Evolutionary conservation across 1,140 invertebrate genomes (phyloP), one percentile per base, ranked within the genome.

Genomic region (Samia ricini): DNA sequence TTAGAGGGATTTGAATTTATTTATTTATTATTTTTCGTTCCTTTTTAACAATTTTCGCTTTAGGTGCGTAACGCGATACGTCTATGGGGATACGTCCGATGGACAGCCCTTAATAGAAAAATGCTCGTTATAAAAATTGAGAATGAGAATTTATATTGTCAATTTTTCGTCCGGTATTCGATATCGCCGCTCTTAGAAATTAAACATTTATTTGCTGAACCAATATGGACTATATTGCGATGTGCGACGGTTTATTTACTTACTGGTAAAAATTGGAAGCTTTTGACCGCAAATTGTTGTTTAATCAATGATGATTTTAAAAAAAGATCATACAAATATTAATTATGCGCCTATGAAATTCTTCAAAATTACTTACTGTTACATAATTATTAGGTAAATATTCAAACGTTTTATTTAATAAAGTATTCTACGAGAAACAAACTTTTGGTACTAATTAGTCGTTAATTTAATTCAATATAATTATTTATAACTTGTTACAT

Each of bases 41-140:
- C 67, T 76, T 66, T 58, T 66, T 72, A 68, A 50, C 61, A 64
- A 70, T 85, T 80, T 81, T 79, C 69, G 77, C 81, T 79, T 71
- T 83, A 85, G 80, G 76, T 81, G 77, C 68, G 87, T 81, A 82
- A 88, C 72, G 19, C 56, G 81, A 89, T 79, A 71, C 70, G 70
- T 72, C 75, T 73, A n/a, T n/a, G 68, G 84, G 83, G 85, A 81
- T 42, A n/a, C n/a, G n/a, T 54, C 15, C 49, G 67, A 79, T 81
- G 84, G 84, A 80, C 83, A 83, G 79, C 77, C 76, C 81, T 81
- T 79, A 84, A 85, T 80, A 81, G 77, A 81, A 84, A 84, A 82
- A 83, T 76, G 76, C 78, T 81, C 70, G 71, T 64, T 68, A 63
- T 71, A 73, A 83, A 83, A 83, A 79, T 78, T 81, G 74, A 61